Evolutionary conservation across 2,113 vertebrate genomes (phyloP).

Genomic region (Geococcyx californianus): DNA sequence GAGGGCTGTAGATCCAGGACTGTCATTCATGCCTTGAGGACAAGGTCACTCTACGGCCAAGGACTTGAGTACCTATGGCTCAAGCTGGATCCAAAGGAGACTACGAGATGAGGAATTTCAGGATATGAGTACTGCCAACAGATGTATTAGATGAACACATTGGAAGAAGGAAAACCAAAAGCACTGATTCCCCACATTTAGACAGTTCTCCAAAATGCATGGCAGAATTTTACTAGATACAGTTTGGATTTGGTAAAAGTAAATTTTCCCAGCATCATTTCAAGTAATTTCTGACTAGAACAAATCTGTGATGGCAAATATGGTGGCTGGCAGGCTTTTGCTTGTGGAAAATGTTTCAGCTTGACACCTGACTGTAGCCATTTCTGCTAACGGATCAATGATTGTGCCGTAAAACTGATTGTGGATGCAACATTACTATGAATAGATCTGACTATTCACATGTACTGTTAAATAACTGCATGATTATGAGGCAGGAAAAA

Average conservation of each 20-base stretch:
- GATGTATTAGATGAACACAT: background rate
- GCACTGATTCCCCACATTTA: background rate
- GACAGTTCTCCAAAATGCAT: background rate
- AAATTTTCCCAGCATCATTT: background rate
- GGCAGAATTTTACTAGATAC: background rate
- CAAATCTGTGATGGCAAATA: background rate
- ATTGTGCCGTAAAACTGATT: background rate
- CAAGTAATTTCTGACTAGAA: background rate
- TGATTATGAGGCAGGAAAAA: background rate
- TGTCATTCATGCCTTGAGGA: background rate
- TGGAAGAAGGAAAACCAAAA: background rate
- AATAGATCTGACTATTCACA: background rate
- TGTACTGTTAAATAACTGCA: background rate
- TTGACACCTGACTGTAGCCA: background rate
- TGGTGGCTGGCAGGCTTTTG: background rate
- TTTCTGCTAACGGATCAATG: background rate
- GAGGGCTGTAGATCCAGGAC: background rate
- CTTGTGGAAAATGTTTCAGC: background rate
- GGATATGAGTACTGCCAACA: background rate
- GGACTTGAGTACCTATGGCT: background rate
- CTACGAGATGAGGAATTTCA: background rate
- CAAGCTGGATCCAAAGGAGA: background rate
- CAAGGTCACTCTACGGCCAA: background rate
- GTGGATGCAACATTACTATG: background rate
- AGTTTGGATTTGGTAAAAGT: background rate